A percentile compares a stretch with the other conserved stretches of the same genome.
phyloP scores from a whole-genome alignment of 2,888 invertebrate species.

The Drosophila flavopinicola region DNA sequence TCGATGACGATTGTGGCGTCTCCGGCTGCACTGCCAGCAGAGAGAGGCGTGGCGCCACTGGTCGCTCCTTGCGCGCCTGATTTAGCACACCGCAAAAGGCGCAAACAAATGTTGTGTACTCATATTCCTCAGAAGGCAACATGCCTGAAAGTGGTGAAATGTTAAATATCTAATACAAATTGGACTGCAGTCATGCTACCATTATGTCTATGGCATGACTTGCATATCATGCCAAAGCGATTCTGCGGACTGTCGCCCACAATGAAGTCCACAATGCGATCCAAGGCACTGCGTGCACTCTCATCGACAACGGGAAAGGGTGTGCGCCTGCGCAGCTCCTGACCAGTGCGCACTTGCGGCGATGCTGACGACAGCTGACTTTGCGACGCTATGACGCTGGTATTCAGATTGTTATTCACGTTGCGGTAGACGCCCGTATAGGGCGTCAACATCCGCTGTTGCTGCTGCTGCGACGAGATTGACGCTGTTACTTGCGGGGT shows the following conservation, averaged over 20 bases:
- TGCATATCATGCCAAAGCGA: conserved; percentile 97
- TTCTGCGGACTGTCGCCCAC: conserved; percentile 98
- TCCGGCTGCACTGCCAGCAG: conserved; percentile 27
- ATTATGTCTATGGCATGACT: conserved; percentile 95
- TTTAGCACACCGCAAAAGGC: conserved; percentile 95
- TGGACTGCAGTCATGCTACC: conserved; percentile 85
- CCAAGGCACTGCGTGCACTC: conserved; percentile 90
- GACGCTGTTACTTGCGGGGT: conserved; percentile 25
- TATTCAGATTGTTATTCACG: conserved; percentile 52
- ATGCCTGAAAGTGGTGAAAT: conserved; percentile 85
- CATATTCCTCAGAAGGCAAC: conserved; percentile 89
- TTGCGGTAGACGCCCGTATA: conserved; percentile 60
- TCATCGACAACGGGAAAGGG: conserved; percentile 84
- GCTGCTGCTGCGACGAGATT: conserved; percentile 25
- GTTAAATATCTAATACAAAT: neutral
- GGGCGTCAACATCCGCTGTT: conserved; percentile 39
- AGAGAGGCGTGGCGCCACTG: conserved; percentile 88
- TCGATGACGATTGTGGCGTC: conserved; percentile 19
- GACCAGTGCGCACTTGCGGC: conserved; percentile 40
- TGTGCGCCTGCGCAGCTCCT: conserved; percentile 79
- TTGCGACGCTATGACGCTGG: conserved; percentile 32
- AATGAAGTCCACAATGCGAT: conserved; percentile 96
- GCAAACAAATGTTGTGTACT: conserved; percentile 93
- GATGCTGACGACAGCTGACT: conserved; percentile 30
- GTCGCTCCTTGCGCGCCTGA: conserved; percentile 94